phyloP scores from a whole-genome alignment of 2,888 invertebrate species.

The Andrena haemorrhoa region DNA sequence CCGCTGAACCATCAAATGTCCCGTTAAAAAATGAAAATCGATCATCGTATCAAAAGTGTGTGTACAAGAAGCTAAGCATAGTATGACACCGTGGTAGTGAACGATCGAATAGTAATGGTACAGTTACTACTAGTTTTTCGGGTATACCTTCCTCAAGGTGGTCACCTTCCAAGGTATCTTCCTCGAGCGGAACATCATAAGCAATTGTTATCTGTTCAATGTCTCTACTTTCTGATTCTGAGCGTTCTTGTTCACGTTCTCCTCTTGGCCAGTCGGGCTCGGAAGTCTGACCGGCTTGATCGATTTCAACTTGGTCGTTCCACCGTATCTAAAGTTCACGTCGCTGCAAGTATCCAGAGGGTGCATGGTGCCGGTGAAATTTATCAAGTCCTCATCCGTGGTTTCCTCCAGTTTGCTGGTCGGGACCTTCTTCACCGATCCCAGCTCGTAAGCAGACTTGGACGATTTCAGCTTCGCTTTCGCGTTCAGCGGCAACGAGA shows the following conservation, averaged over 20 bases:
- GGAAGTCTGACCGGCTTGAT: conserved; percentile 86
- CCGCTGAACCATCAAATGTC: background rate
- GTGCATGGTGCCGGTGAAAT: conserved; percentile 85
- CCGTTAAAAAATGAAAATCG: conserved; percentile 52
- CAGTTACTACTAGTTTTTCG: conserved; percentile 56
- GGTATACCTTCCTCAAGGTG: conserved; percentile 63
- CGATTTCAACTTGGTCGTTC: conserved; percentile 92
- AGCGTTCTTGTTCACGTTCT: conserved; percentile 76
- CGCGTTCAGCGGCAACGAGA: conserved; percentile 80
- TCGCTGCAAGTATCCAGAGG: conserved; percentile 91
- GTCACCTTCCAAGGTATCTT: conserved; percentile 69
- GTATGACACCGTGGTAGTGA: conserved; percentile 34
- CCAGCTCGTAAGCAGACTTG: conserved; percentile 83
- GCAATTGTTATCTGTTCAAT: conserved; percentile 82
- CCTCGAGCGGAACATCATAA: conserved; percentile 74
- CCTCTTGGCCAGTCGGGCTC: conserved; percentile 71
- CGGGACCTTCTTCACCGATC: conserved; percentile 82
- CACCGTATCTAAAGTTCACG: conserved; percentile 92
- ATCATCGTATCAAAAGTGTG: conserved; percentile 58
- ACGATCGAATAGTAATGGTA: conserved; percentile 26
- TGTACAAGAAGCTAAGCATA: conserved; percentile 35
- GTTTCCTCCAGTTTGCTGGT: conserved; percentile 84
- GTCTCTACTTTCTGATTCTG: conserved; percentile 78
- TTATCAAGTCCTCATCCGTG: conserved; percentile 85
- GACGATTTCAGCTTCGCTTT: conserved; percentile 81